Conservation (phyloP, 1,140 invertebrate genomes). For the Drosophila ercepeae region DNA sequence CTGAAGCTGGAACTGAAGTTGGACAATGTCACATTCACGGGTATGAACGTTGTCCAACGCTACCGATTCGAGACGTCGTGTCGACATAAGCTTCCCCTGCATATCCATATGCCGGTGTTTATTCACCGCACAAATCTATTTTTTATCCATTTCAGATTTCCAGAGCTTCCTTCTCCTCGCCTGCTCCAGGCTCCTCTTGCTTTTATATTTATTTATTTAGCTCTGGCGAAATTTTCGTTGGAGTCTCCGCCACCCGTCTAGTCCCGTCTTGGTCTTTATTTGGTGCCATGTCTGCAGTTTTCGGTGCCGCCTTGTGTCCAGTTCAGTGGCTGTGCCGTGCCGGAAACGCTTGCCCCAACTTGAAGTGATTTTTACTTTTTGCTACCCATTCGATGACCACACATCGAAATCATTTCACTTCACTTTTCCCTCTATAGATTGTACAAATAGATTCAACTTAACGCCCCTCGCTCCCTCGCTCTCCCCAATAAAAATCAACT, state of each 20-base stretch:
- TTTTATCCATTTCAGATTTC: constrained; percentile 50
- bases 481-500: constrained; percentile 73
- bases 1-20: constrained; percentile 31
- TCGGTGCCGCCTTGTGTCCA: constrained; percentile 61
- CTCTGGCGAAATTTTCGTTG: constrained; percentile 52
- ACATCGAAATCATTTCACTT: constrained; percentile 65
- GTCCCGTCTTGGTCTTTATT: constrained; percentile 43
- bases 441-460: constrained; percentile 77
- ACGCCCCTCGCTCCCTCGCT: constrained; percentile 43
- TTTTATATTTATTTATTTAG: constrained; percentile 78
- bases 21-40: constrained; percentile 60
- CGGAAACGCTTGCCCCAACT: constrained; percentile 39
- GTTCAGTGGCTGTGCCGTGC: constrained; percentile 66
- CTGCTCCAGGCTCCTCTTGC: no score
- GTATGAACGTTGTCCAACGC: constrained; percentile 29
- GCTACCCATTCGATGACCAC: constrained; percentile 23
- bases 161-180: no score
- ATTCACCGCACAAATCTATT: constrained; percentile 65
- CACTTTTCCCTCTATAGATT: constrained; percentile 69
- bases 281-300: constrained; percentile 77
- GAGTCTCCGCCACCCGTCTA: constrained; percentile 16
- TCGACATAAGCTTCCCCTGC: constrained; percentile 24
- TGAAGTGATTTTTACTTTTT: constrained; percentile 23
- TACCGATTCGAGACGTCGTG: constrained; percentile 46
- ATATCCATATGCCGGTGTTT: constrained; percentile 27